phyloP scores from a whole-genome alignment of 2,113 vertebrate species.

The Malaclemys terrapin region DNA sequence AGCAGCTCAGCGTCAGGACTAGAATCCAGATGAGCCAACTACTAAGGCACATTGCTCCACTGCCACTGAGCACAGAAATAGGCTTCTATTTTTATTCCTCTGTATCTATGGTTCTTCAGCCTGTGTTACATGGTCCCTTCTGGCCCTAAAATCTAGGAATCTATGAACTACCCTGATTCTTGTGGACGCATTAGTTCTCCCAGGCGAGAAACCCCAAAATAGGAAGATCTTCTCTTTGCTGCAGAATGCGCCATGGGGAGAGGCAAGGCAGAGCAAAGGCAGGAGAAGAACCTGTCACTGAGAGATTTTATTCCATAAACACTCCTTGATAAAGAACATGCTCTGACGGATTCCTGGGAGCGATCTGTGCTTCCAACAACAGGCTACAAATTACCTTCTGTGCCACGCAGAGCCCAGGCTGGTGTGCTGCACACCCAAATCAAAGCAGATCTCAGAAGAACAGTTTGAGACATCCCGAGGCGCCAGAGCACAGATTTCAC shows the following conservation, averaged over 20 bases:
- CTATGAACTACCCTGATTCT: neutral
- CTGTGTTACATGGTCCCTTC: neutral
- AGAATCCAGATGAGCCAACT: neutral
- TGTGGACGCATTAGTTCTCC: neutral
- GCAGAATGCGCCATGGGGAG: neutral
- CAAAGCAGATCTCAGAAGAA: neutral
- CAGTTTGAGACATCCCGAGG: neutral
- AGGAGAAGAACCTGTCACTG: neutral
- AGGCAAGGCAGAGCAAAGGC: neutral
- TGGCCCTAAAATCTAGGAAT: neutral
- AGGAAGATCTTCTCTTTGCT: neutral
- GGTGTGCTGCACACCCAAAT: neutral
- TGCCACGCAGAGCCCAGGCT: neutral
- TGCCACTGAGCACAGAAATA: neutral
- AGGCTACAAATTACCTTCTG: neutral
- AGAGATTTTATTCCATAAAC: constrained; percentile 1
- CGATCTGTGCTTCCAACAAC: neutral
- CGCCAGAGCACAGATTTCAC: neutral
- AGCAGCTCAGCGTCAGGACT: neutral
- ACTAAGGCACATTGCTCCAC: neutral
- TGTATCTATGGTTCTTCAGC: neutral
- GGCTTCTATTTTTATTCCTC: neutral
- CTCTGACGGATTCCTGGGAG: neutral
- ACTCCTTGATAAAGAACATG: neutral
- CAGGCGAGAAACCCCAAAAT: neutral